Conservation (phyloP, 2,113 vertebrate species). For the Clarias macrocephalus region DNA sequence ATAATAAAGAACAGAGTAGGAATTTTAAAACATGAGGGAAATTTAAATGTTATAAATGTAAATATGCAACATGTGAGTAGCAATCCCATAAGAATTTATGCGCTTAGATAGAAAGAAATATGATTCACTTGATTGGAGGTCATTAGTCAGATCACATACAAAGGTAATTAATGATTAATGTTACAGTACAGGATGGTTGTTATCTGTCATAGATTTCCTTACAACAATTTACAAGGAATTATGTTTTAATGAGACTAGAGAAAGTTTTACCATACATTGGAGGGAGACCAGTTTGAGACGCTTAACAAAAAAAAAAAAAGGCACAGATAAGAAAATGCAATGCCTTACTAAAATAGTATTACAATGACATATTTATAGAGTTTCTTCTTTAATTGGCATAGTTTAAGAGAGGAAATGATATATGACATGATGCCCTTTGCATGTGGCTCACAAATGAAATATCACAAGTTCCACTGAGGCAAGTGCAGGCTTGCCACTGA, state of each 20-base stretch:
- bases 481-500: constrained; percentile 29
- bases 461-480: constrained; percentile 45
- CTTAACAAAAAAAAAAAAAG: not conserved
- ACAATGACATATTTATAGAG: not conserved
- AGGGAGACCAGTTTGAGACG: not conserved
- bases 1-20: not conserved
- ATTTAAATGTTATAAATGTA: not conserved
- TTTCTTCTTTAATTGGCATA: not conserved
- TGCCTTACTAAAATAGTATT: not conserved
- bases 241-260: constrained; percentile 6
- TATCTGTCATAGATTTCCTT: not conserved
- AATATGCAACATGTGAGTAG: not conserved
- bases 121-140: not conserved
- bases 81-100: not conserved
- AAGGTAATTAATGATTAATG: not conserved
- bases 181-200: not conserved
- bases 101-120: not conserved
- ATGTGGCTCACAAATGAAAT: constrained; percentile 38
- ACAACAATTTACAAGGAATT: not conserved
- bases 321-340: not conserved
- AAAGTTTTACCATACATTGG: not conserved
- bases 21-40: not conserved
- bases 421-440: not conserved
- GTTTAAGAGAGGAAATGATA: not conserved
- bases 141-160: not conserved